Base-by-base conservation (phyloP, 2,888 invertebrate species). In the Aporophyla nigra region DNA sequence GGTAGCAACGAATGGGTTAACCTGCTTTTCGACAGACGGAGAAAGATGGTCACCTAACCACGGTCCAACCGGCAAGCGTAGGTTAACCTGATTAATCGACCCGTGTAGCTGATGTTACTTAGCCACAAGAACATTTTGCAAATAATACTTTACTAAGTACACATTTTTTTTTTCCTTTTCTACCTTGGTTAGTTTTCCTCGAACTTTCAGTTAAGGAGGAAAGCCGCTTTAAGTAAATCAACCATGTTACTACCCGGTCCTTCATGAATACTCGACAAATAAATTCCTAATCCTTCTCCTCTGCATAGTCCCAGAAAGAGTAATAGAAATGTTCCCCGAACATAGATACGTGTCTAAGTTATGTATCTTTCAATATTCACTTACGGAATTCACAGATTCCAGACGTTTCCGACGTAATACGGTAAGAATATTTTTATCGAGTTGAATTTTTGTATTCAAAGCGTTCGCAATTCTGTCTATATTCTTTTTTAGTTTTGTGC, bases 381-480 rank as follows among this genome's bases (percentile, higher is more conserved):
- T 86, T 74, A 71, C 77, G 76, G 76, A 76, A 86, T 86, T 86
- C 81, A 86, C 81, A 69, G 78, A 83, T 86, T 83, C 84, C 68
- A 86, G 81, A 86, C 86, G 84, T 82, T 82, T 78, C 84, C 77
- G 51, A 21, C 78, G 73, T 83, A 80, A 85, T 83, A 86, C 68
- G 86, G 76, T 75, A 85, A 79, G 82, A 82, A 86, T 84, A 86
- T 86, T 86, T 86, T 86, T 80, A 86, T 81, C 77, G 74, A 74
- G 75, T 78, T 81, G 78, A 83, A 84, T 84, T 85, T 81, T 27
- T 72, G 61, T 58, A 83, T 86, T 86, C 79, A 78, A 76, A 76
- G 53, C 69, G 62, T 65, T 76, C 70, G 46, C 66, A 85, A 80
- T 82, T 71, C 74, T 76, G 67, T 74, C 80, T 74, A 70, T 77